Evolutionary conservation across 2,797 vertebrate species (phyloP).

Genomic region (Valencia hispanica): DNA sequence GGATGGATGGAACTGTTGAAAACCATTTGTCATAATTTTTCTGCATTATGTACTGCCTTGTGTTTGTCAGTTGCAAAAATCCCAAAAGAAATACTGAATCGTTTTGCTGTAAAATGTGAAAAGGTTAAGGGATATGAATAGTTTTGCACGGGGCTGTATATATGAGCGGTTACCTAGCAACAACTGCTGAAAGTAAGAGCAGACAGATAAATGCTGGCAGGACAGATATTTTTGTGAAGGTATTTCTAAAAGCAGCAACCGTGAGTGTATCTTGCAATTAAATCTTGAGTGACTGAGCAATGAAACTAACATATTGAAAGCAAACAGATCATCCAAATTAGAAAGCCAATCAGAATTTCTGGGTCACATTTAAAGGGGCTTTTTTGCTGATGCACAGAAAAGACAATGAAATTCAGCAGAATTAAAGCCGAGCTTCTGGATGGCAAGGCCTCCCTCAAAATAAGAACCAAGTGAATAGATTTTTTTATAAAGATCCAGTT

Average conservation of each 20-base stretch:
- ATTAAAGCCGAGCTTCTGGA: not conserved
- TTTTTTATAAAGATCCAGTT: not conserved
- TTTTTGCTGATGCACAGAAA: not conserved
- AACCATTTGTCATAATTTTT: not conserved
- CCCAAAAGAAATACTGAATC: not conserved
- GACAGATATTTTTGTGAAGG: slow-evolving; percentile 39
- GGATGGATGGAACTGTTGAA: too few species aligned
- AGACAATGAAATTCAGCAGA: not conserved
- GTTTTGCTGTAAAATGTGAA: not conserved
- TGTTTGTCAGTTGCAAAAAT: not conserved
- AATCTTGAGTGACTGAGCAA: not conserved
- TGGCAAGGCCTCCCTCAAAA: not conserved
- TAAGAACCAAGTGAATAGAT: not conserved
- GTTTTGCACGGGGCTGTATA: not conserved
- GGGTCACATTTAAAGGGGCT: not conserved
- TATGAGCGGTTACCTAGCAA: slow-evolving; percentile 55
- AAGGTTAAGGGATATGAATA: not conserved
- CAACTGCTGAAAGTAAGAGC: slow-evolving; percentile 31
- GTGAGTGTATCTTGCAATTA: slow-evolving; percentile 9
- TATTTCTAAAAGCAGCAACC: slow-evolving; percentile 59
- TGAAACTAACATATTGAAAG: not conserved
- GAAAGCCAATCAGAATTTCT: not conserved
- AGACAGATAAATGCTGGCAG: slow-evolving; percentile 43
- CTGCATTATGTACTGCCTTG: not conserved
- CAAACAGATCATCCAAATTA: not conserved